phyloP scores from a whole-genome alignment of 2,113 vertebrate species.

The Gobiocypris rarus region DNA sequence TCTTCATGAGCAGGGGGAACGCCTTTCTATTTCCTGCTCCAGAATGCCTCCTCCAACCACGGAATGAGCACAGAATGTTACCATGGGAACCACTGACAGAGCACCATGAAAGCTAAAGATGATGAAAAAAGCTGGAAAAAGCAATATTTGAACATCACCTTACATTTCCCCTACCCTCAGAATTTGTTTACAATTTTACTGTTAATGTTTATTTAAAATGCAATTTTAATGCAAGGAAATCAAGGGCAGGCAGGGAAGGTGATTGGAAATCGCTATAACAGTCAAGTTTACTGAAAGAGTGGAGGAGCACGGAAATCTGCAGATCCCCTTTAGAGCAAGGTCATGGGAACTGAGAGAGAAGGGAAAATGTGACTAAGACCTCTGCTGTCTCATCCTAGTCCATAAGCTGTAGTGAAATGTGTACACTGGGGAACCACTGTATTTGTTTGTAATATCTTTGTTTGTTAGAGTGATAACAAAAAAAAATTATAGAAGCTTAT shows the following conservation, averaged over 20 bases:
- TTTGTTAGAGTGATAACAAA: constrained; percentile 41
- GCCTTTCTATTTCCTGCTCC: constrained; percentile 23
- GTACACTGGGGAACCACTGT: constrained; percentile 35
- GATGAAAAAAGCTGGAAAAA: constrained; percentile 43
- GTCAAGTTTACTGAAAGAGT: constrained; percentile 13
- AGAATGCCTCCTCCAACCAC: constrained; percentile 13
- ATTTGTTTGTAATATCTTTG: constrained; percentile 15
- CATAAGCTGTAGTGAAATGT: constrained; percentile 34
- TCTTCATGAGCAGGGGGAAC: constrained; percentile 21
- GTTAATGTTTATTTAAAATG: not conserved
- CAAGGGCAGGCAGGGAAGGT: constrained; percentile 2
- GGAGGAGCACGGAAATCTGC: constrained; percentile 11
- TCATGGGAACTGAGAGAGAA: not conserved
- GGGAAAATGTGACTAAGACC: not conserved
- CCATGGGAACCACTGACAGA: constrained; percentile 48
- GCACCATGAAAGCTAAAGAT: constrained; percentile 55
- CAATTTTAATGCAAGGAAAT: constrained; percentile 22
- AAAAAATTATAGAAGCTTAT: constrained; percentile 41
- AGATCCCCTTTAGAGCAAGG: not conserved
- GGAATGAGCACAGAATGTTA: constrained; percentile 41
- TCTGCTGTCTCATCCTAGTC: constrained; percentile 20
- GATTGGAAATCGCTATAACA: constrained; percentile 34
- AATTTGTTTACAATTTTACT: constrained; percentile 37
- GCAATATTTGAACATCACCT: constrained; percentile 41
- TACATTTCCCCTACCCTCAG: not conserved